phyloP scores from a whole-genome alignment of 2,888 invertebrate genomes.

The Sinotaia quadrata region DNA sequence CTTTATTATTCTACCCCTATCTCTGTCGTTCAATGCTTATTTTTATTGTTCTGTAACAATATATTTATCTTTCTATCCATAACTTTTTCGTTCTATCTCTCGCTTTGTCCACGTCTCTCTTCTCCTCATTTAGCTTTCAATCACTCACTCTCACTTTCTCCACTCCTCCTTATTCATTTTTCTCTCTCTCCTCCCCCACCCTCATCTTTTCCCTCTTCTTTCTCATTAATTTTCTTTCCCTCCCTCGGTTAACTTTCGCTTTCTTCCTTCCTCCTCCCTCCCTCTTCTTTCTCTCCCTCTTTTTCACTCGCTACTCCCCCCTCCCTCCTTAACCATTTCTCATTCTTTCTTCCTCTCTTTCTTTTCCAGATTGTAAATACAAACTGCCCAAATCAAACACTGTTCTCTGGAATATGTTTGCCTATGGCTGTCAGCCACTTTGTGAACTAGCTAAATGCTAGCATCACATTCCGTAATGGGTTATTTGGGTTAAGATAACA shows the following conservation, averaged over 20 bases:
- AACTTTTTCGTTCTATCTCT: background rate
- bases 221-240: background rate
- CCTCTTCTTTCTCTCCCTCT: background rate
- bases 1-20: background rate
- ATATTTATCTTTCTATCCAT: background rate
- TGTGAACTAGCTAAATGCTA: too few species aligned
- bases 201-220: background rate
- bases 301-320: background rate
- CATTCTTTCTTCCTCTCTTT: background rate
- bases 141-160: background rate
- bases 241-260: background rate
- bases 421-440: too few species aligned
- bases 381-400: too few species aligned
- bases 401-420: too few species aligned
- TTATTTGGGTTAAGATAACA: too few species aligned
- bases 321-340: conserved; percentile 1
- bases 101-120: background rate
- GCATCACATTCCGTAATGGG: too few species aligned
- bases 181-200: background rate
- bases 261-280: background rate
- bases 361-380: too few species aligned
- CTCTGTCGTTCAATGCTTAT: too few species aligned
- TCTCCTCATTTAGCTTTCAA: background rate
- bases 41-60: background rate
- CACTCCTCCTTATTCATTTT: background rate